Percentiles rank a stretch among this genome's conserved stretches.
phyloP scores from a whole-genome alignment of 2,113 vertebrate species.

The Triplophysa rosa region DNA sequence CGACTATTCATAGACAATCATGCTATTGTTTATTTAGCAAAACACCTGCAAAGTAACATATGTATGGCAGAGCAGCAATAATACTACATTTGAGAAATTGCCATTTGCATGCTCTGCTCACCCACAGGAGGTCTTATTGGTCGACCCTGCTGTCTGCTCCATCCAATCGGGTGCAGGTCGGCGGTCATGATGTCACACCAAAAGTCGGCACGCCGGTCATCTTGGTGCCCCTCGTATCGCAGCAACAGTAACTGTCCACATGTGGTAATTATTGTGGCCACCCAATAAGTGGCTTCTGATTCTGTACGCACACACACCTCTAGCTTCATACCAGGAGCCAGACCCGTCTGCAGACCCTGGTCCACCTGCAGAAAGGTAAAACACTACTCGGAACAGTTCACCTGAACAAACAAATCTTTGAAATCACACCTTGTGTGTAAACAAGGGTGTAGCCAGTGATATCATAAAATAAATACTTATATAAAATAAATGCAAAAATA shows the following conservation, averaged over 20 bases:
- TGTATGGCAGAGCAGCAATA: too few relatives aligned
- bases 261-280: slow-evolving; percentile 92
- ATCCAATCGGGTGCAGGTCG: slow-evolving; percentile 90
- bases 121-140: slow-evolving; percentile 90
- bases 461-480: too few relatives aligned
- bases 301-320: slow-evolving; percentile 87
- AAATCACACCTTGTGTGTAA: not conserved
- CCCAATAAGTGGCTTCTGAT: slow-evolving; percentile 85
- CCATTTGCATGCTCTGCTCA: slow-evolving; percentile 63
- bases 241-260: slow-evolving; percentile 94
- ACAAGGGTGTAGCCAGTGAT: not conserved
- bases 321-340: slow-evolving; percentile 95
- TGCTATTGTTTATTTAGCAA: too few relatives aligned
- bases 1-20: too few relatives aligned
- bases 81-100: not conserved
- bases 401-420: not conserved
- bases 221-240: slow-evolving; percentile 91
- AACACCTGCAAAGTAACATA: too few relatives aligned
- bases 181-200: slow-evolving; percentile 96
- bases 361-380: slow-evolving; percentile 80
- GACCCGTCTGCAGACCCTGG: slow-evolving; percentile 89
- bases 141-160: slow-evolving; percentile 90
- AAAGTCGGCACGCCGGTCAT: slow-evolving; percentile 94
- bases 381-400: not conserved
- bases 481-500: too few relatives aligned